Evolutionary conservation across 2,113 vertebrate species (phyloP).

Genomic region (Scytalopus superciliaris): DNA sequence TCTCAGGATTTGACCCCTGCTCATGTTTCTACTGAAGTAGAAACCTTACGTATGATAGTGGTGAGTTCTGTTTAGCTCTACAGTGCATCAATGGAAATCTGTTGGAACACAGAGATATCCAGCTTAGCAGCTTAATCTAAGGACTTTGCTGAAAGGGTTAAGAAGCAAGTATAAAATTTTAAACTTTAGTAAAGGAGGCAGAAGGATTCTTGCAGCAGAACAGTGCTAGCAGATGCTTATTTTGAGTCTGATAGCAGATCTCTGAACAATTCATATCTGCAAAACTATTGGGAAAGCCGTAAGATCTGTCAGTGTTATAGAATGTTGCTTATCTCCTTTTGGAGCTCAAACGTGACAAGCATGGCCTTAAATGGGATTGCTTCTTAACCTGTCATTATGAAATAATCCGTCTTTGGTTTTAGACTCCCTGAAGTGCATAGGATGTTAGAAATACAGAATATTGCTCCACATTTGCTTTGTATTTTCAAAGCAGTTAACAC

Average conservation of each 20-base stretch:
- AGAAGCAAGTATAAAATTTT: background rate
- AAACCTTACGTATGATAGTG: background rate
- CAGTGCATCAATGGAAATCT: background rate
- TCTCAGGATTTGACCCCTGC: background rate
- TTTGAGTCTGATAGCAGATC: background rate
- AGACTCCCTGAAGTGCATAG: background rate
- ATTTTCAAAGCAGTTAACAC: background rate
- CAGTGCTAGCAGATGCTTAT: background rate
- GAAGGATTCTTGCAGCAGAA: background rate
- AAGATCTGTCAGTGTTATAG: accelerated
- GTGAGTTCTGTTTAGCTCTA: background rate
- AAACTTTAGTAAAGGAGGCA: background rate
- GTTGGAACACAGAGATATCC: accelerated
- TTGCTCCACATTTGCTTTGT: background rate
- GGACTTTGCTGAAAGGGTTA: background rate
- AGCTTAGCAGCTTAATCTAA: background rate
- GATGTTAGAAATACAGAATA: background rate
- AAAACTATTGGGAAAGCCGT: background rate
- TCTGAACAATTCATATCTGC: background rate
- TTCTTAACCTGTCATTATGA: background rate
- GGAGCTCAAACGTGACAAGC: background rate
- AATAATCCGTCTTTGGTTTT: background rate
- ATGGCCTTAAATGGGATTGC: background rate
- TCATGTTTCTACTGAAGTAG: background rate
- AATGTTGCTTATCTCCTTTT: background rate